Evolutionary conservation across 2,888 invertebrate species (phyloP), one percentile per base, ranked within the genome.

Genomic region (Epinotia nisella): DNA sequence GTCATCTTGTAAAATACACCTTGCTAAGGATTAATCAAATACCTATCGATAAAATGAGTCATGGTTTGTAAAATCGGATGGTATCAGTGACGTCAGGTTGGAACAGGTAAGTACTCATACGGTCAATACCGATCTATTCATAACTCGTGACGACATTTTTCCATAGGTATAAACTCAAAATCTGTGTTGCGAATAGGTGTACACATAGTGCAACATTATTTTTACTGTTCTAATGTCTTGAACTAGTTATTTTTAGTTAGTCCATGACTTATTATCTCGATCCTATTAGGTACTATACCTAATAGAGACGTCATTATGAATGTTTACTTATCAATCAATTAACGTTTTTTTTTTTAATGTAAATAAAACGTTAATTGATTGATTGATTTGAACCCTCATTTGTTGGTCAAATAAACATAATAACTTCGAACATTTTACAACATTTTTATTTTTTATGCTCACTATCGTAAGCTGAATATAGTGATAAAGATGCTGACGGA

Each of bases 41-140:
- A 24, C 21, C 21, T 24, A 56, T 66, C 56, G 24, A 56, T 41
- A 17, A 66, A 39, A 66, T 56, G 65, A 66, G 39, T 66, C 66
- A 66, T 24, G 21, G 21, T 62, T 51, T 19, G 29, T 53, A 9
- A 35, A 64, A 55, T 41, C 55, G n/a, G 9, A 65, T 53, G 21
- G 17, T 72, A 67, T 67, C 67, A 67, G 49, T 72, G 72, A 72
- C 67, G 72, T 67, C 67, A 67, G 3, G 35, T 61, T 62, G 21
- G 21, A 49, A 66, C 49, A 59, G 53, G 53, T 67, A 9, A 35
- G 35, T 24, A 71, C 69, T 39, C 45, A 21, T 41, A 39, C 58
- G 39, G 24, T 69, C 62, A 56, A 41, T 55, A 55, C 45, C 55
- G 17, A 60, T 39, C 61, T 53, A 41, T 45, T 62, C 62, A 49